Conservation (phyloP, 2,888 invertebrate species). For the Iphiclides podalirius region DNA sequence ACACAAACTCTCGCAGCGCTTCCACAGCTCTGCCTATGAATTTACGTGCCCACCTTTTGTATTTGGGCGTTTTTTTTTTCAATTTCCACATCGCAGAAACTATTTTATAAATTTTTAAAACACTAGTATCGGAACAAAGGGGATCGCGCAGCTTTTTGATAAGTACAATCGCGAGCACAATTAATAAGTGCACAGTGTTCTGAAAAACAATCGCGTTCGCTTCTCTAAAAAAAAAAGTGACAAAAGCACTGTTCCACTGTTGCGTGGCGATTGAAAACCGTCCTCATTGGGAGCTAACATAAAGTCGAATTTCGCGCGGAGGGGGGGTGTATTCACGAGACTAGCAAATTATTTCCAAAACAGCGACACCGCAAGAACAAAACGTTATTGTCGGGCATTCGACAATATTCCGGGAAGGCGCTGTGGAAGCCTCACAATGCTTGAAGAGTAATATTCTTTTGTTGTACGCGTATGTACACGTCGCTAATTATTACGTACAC, state of each 20-base stretch:
- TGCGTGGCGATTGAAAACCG: conserved; percentile 7
- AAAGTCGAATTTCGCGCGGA: conserved; percentile 5
- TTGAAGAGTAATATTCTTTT: conserved; percentile 26
- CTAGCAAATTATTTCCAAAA: conserved; percentile 55
- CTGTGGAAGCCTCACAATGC: conserved; percentile 30
- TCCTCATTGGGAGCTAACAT: neutral
- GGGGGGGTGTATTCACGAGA: conserved; percentile 36
- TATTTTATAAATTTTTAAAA: conserved; percentile 18
- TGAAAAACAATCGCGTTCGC: conserved; percentile 18
- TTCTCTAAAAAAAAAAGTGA: conserved; percentile 16
- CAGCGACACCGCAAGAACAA: conserved; percentile 57
- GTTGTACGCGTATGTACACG: conserved; percentile 15
- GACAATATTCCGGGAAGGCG: conserved; percentile 49
- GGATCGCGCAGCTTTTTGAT: conserved; percentile 18
- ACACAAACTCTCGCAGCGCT: conserved; percentile 4
- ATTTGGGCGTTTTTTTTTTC: conserved; percentile 8
- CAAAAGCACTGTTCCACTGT: conserved; percentile 5
- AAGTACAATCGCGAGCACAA: conserved; percentile 23
- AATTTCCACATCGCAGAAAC: conserved; percentile 16
- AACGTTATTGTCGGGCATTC: conserved; percentile 33
- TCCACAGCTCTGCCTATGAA: conserved; percentile 10
- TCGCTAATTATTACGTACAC: conserved; percentile 18
- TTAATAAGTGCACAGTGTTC: conserved; percentile 19
- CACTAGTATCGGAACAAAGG: conserved; percentile 16
- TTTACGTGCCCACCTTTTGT: conserved; percentile 17